Evolutionary conservation across 2,888 invertebrate genomes (phyloP).

Genomic region (Tinea pellionella): DNA sequence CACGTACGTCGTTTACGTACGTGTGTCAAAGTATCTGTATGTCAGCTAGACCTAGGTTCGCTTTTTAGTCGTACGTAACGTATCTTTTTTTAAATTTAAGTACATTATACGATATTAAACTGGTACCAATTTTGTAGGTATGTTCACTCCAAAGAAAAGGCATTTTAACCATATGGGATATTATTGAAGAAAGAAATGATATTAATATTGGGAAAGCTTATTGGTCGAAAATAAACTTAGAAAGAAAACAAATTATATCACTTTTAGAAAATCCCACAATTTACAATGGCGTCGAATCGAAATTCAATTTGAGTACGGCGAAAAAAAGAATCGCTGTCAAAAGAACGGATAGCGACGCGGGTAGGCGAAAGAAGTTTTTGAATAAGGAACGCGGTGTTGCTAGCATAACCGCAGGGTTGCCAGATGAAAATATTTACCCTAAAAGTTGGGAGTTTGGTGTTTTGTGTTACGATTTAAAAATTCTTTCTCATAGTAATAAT

Average conservation of each 20-base stretch:
- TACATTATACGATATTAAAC: no score
- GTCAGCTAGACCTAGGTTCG: no score
- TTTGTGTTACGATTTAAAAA: constrained; percentile 45
- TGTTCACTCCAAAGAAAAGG: constrained; percentile 46
- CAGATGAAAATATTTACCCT: constrained; percentile 26
- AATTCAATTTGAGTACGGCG: constrained; percentile 46
- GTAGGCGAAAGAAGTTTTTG: constrained; percentile 15
- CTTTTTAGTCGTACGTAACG: no score
- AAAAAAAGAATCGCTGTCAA: constrained; percentile 33
- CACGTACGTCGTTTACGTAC: no score
- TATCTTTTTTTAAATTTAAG: no score
- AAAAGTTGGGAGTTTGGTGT: constrained; percentile 40
- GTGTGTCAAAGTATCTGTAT: no score
- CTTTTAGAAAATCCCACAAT: constrained; percentile 27
- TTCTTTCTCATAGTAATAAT: constrained; percentile 30
- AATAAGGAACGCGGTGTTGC: constrained; percentile 33
- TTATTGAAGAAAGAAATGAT: constrained; percentile 42
- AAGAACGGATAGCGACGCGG: background rate
- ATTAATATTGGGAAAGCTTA: constrained; percentile 43
- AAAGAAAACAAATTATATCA: constrained; percentile 37
- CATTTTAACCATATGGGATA: constrained; percentile 45
- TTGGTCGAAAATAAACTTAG: constrained; percentile 49
- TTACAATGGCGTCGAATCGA: background rate
- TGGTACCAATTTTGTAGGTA: constrained; percentile 38
- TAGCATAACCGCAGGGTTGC: constrained; percentile 29